Evolutionary conservation across 2,888 invertebrate genomes (phyloP).

Genomic region (Melanargia galathea): DNA sequence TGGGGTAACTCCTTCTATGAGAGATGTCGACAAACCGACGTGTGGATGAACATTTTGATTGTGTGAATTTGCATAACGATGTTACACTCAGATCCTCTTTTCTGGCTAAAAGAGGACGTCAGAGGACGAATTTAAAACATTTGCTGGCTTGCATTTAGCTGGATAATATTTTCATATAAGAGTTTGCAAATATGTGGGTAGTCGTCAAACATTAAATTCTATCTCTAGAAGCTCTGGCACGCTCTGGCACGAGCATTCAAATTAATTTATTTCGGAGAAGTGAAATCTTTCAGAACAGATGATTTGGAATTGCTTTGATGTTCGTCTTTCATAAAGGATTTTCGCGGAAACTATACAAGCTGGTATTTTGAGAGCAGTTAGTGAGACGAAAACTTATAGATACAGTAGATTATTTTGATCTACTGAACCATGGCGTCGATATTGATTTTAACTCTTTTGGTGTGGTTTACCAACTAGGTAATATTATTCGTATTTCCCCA

Average conservation of each 20-base stretch:
- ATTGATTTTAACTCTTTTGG: too few relatives aligned
- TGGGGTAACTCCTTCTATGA: background rate
- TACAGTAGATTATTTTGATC: background rate
- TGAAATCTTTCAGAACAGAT: background rate
- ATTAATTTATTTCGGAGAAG: background rate
- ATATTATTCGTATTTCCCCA: too few relatives aligned
- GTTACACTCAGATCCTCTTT: conserved; percentile 9
- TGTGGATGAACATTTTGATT: conserved; percentile 18
- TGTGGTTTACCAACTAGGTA: too few relatives aligned
- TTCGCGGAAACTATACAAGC: background rate
- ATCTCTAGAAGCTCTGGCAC: too few relatives aligned
- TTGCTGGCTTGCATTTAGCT: conserved; percentile 13
- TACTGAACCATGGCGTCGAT: too few relatives aligned
- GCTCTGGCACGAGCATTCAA: too few relatives aligned
- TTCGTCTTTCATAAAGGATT: background rate
- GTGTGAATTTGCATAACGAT: conserved; percentile 21
- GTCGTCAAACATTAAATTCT: background rate
- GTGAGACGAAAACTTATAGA: background rate
- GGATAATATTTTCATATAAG: conserved; percentile 7
- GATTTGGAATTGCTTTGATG: background rate
- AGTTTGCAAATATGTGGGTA: conserved; percentile 2
- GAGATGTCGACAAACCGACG: conserved; percentile 17
- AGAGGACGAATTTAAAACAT: conserved; percentile 17
- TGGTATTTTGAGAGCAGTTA: background rate
- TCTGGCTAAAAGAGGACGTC: conserved; percentile 8